phyloP scores from a whole-genome alignment of 2,888 invertebrate genomes.

The Resseliella maxima region DNA sequence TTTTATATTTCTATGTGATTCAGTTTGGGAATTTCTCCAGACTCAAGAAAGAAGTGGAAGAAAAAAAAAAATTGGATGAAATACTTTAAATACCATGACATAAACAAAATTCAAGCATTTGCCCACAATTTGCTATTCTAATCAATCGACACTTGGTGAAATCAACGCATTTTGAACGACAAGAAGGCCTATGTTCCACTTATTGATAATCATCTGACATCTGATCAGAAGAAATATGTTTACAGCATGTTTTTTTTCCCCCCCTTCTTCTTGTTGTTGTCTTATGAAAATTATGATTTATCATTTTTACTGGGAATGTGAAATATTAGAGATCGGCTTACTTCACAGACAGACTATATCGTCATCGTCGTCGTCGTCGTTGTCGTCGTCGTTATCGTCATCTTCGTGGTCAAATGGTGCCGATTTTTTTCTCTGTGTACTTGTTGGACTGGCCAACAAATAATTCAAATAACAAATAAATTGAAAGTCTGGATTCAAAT shows the following conservation, averaged over 20 bases:
- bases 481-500: not conserved
- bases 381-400: not conserved
- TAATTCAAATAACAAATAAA: not conserved
- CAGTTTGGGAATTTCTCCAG: not conserved
- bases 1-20: not conserved
- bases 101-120: not conserved
- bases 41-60: not conserved
- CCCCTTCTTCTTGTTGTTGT: not conserved
- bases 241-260: not conserved
- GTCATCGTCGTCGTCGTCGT: not conserved
- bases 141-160: slow-evolving; percentile 53
- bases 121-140: slow-evolving; percentile 25
- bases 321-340: slow-evolving; percentile 37
- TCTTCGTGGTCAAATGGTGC: too few relatives aligned
- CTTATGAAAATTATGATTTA: slow-evolving; percentile 37
- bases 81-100: slow-evolving; percentile 53
- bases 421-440: too few relatives aligned
- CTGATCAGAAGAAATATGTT: not conserved
- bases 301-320: slow-evolving; percentile 53
- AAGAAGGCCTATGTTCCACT: slow-evolving; percentile 46
- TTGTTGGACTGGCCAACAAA: not conserved
- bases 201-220: slow-evolving; percentile 53
- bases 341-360: not conserved
- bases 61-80: not conserved
- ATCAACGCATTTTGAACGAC: not conserved